Evolutionary conservation across 2,797 vertebrate species (phyloP).

Genomic region (Chiroxiphia lanceolata): DNA sequence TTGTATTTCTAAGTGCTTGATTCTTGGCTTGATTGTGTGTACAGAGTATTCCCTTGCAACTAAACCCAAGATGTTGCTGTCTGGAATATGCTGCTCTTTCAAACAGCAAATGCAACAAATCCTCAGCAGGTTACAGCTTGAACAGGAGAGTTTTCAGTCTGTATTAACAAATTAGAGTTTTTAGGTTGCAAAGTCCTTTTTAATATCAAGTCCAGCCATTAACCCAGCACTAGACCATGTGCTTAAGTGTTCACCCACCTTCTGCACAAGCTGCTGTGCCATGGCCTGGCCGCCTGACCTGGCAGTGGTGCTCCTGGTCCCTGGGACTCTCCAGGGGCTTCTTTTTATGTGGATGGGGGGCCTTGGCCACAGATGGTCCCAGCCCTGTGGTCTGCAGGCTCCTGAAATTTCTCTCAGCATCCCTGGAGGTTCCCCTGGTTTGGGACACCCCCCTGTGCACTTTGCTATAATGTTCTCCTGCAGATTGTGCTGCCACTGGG

Average conservation of each 20-base stretch:
- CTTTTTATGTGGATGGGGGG: rapidly evolving
- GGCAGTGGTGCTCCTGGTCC: not conserved
- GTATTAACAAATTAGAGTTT: not conserved
- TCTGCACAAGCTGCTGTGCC: not conserved
- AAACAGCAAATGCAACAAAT: not conserved
- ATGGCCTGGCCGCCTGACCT: not conserved
- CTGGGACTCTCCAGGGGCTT: too few relatives aligned
- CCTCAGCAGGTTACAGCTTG: not conserved
- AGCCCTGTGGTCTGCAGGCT: rapidly evolving
- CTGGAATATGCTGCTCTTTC: not conserved
- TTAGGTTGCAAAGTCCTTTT: not conserved
- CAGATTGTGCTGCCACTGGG: not conserved
- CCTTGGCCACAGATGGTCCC: not conserved
- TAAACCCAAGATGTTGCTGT: not conserved
- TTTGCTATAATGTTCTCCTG: not conserved
- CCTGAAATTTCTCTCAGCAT: not conserved
- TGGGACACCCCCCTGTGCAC: not conserved
- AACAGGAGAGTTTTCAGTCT: not conserved
- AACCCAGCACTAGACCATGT: not conserved
- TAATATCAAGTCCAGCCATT: not conserved
- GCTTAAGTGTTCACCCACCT: not conserved
- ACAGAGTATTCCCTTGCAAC: not conserved
- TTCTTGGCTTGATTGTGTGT: not conserved
- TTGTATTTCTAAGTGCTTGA: not conserved
- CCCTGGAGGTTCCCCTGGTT: not conserved